Evolutionary conservation across 1,140 invertebrate species (phyloP).

Genomic region (Ostrea denselamellosa): DNA sequence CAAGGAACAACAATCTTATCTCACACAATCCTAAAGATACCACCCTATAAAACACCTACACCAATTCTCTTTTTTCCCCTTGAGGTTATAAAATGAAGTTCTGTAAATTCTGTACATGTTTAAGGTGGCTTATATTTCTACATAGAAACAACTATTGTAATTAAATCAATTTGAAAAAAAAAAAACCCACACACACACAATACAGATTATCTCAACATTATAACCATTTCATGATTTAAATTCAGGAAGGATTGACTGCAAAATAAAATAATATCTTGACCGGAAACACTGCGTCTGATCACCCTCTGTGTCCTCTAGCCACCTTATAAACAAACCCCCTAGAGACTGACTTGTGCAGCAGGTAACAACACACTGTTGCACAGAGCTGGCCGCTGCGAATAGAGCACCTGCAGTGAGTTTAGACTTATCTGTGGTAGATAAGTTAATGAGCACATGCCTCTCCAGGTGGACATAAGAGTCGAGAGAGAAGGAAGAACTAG

Average conservation of each 20-base stretch:
- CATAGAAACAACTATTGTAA: too few species aligned
- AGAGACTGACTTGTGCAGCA: not conserved
- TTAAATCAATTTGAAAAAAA: too few species aligned
- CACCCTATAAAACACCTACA: not conserved
- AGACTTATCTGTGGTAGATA: constrained; percentile 22
- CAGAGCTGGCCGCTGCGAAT: not conserved
- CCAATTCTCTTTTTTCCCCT: not conserved
- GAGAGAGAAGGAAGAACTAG: not conserved
- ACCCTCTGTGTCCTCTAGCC: too few species aligned
- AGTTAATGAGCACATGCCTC: constrained; percentile 23
- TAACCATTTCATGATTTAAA: too few species aligned
- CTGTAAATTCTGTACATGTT: too few species aligned
- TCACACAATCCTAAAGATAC: constrained; percentile 6
- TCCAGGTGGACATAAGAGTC: constrained; percentile 11
- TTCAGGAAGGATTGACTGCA: too few species aligned
- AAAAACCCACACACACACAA: too few species aligned
- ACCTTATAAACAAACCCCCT: not conserved
- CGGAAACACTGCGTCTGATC: too few species aligned
- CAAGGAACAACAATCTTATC: not conserved
- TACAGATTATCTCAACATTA: too few species aligned
- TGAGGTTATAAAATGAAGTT: too few species aligned
- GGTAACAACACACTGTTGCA: not conserved
- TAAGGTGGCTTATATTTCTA: too few species aligned
- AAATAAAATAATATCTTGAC: too few species aligned
- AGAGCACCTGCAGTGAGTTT: not conserved